Conservation (phyloP, 2,113 vertebrate species). For the Peromyscus leucopus region DNA sequence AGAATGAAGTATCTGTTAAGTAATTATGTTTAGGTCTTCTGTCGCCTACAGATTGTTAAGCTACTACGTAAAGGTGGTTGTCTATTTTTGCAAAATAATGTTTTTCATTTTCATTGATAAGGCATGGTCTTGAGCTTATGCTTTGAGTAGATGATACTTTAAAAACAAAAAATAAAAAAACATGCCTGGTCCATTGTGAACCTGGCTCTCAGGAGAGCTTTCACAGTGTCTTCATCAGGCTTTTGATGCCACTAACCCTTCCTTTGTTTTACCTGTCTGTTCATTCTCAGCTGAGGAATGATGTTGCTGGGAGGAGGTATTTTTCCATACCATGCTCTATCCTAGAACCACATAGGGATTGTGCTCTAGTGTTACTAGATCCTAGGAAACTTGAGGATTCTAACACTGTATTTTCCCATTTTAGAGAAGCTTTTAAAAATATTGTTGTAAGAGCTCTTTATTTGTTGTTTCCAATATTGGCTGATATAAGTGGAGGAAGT, state of each 20-base stretch:
- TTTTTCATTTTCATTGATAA: slow-evolving; percentile 43
- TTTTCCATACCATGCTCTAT: background rate
- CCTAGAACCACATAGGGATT: background rate
- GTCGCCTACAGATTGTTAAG: background rate
- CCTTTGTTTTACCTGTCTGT: background rate
- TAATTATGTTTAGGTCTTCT: slow-evolving; percentile 15
- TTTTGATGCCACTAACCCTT: background rate
- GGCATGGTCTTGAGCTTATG: background rate
- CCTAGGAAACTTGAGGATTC: background rate
- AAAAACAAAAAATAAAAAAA: background rate
- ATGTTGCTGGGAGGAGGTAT: background rate
- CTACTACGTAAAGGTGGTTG: background rate
- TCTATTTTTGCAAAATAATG: background rate
- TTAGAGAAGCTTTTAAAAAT: background rate
- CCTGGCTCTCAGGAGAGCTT: background rate
- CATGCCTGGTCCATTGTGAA: background rate
- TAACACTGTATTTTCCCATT: background rate
- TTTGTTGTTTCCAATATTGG: slow-evolving; percentile 1
- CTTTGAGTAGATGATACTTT: background rate
- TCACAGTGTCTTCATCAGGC: background rate
- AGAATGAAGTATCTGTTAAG: slow-evolving; percentile 8
- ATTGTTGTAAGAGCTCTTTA: slow-evolving; percentile 23
- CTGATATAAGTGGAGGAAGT: background rate
- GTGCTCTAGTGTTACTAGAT: background rate
- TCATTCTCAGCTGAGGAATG: background rate